Evolutionary conservation across 2,113 vertebrate species (phyloP).

Genomic region (Aptenodytes forsteri): DNA sequence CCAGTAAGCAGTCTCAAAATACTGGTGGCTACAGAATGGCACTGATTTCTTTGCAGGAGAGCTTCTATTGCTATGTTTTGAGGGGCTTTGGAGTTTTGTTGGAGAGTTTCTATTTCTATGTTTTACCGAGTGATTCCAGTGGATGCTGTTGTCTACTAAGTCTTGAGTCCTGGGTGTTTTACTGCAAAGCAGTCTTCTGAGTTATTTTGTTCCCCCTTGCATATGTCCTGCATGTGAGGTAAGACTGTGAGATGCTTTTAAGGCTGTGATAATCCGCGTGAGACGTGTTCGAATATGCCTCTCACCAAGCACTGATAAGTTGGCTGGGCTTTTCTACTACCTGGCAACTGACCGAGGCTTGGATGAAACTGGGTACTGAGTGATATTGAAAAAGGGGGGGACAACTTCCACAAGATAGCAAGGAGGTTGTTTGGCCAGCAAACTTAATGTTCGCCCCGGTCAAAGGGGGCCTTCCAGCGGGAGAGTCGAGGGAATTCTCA

Average conservation of each 20-base stretch:
- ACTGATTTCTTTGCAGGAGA: neutral
- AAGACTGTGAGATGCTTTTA: neutral
- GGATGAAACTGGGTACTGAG: neutral
- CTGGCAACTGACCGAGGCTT: neutral
- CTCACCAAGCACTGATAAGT: neutral
- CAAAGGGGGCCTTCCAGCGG: neutral
- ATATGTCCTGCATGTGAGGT: neutral
- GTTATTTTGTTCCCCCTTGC: neutral
- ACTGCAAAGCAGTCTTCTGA: neutral
- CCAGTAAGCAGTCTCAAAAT: neutral
- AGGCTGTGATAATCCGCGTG: neutral
- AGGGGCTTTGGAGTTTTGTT: neutral
- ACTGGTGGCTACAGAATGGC: neutral
- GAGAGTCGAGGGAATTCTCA: neutral
- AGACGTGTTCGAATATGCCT: neutral
- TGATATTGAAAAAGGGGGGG: neutral
- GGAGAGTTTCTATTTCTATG: neutral
- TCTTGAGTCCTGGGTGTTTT: neutral
- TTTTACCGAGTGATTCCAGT: neutral
- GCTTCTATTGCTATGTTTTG: neutral
- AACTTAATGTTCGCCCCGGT: rapidly evolving
- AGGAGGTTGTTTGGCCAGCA: neutral
- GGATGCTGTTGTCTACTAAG: neutral
- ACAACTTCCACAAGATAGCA: neutral
- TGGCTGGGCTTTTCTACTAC: neutral